Evolutionary conservation across 2,797 vertebrate genomes (phyloP).

Genomic region (Acestrorhynchus altus): DNA sequence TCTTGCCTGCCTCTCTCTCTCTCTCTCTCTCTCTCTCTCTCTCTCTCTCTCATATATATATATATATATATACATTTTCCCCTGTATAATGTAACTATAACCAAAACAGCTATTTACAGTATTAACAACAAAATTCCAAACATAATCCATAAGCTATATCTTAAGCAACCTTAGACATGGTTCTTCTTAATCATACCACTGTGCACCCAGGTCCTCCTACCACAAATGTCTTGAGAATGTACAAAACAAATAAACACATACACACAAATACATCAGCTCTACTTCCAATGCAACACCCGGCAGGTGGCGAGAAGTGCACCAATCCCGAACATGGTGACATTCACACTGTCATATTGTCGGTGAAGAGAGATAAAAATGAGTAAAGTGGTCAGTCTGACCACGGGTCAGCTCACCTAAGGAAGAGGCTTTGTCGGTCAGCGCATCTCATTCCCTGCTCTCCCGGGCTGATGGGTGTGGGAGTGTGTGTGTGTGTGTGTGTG

Average conservation of each 20-base stretch:
- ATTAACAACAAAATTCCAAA: too few species aligned
- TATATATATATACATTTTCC: too few species aligned
- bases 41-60: too few species aligned
- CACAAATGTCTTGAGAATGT: neutral
- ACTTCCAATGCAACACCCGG: slow-evolving; percentile 86
- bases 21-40: too few species aligned
- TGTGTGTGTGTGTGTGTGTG: too few species aligned
- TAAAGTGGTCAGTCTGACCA: slow-evolving; percentile 58
- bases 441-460: slow-evolving; percentile 75
- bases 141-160: too few species aligned
- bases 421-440: slow-evolving; percentile 74
- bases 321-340: slow-evolving; percentile 95
- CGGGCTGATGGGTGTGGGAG: slow-evolving; percentile 65
- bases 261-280: neutral
- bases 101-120: too few species aligned
- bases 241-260: neutral
- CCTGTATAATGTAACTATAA: too few species aligned
- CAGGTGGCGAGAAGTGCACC: slow-evolving; percentile 96
- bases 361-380: slow-evolving; percentile 61
- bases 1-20: too few species aligned
- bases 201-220: neutral
- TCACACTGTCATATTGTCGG: slow-evolving; percentile 86
- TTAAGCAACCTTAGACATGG: too few species aligned
- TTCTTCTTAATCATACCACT: neutral
- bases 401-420: slow-evolving; percentile 72